Evolutionary conservation across 2,797 vertebrate species (phyloP).

Genomic region (Nasua narica): DNA sequence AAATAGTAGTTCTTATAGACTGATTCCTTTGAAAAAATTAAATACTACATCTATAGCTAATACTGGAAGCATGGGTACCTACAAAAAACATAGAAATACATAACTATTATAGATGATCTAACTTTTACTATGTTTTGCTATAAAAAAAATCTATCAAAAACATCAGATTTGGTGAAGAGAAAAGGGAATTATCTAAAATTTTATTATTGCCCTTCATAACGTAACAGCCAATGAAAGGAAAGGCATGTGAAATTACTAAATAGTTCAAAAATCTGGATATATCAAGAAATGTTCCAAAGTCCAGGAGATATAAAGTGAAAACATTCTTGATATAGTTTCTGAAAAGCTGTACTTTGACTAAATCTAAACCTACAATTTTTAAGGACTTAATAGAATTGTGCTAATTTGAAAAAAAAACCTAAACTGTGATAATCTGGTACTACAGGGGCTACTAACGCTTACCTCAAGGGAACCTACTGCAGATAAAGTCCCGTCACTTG

Average conservation of each 20-base stretch:
- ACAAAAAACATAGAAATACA: slow-evolving; percentile 22
- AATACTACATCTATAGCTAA: slow-evolving; percentile 30
- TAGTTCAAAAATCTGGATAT: slow-evolving; percentile 55
- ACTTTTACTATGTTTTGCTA: slow-evolving; percentile 43
- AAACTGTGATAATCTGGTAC: slow-evolving; percentile 60
- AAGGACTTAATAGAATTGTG: slow-evolving; percentile 28
- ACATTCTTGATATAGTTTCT: slow-evolving; percentile 64
- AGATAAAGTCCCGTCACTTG: slow-evolving; percentile 78
- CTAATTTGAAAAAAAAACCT: slow-evolving; percentile 50
- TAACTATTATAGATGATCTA: slow-evolving; percentile 13
- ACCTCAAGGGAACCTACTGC: slow-evolving; percentile 78
- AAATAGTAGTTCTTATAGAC: slow-evolving; percentile 32
- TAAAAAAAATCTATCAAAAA: slow-evolving; percentile 18
- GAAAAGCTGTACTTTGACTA: slow-evolving; percentile 54
- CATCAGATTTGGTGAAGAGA: slow-evolving; percentile 17
- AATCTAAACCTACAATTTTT: slow-evolving; percentile 56
- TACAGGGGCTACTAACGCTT: slow-evolving; percentile 75
- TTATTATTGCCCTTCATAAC: slow-evolving; percentile 39
- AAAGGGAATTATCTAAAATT: slow-evolving; percentile 43
- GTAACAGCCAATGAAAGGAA: slow-evolving; percentile 43
- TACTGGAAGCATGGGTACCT: not conserved
- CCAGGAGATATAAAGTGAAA: slow-evolving; percentile 53
- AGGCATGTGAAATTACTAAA: slow-evolving; percentile 55
- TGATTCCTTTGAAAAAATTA: slow-evolving; percentile 32
- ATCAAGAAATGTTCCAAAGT: slow-evolving; percentile 71